A percentile compares a stretch with the other conserved stretches of the same genome.
These are phyloP conservation scores for Rousettus madagascariensis DNA, from an alignment of 2,797 vertebrate genomes.

Conservation along the genomic window DNA sequence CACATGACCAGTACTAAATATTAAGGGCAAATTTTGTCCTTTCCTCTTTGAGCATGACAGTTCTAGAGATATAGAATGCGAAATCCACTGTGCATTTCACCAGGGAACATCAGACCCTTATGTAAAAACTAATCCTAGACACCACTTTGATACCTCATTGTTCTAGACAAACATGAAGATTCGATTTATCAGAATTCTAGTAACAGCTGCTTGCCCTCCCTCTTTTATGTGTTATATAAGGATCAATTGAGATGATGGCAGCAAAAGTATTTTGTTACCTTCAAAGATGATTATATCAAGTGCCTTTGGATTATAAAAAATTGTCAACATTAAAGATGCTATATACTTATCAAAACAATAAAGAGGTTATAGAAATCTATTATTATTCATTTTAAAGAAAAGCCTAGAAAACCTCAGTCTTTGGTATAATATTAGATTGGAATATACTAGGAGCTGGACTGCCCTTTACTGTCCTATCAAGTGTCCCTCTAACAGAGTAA, in stretches of 20 bases:
- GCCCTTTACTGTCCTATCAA: not conserved
- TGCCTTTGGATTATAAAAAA: not conserved
- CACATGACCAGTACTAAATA: not conserved
- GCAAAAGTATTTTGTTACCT: not conserved
- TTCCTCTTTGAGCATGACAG: constrained; percentile 2
- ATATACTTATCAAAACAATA: not conserved
- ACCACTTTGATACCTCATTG: not conserved
- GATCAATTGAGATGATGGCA: not conserved
- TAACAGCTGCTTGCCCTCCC: not conserved
- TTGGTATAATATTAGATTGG: not conserved
- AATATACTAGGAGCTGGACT: not conserved
- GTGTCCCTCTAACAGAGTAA: not conserved
- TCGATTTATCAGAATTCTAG: not conserved
- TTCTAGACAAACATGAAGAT: not conserved
- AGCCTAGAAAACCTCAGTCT: not conserved
- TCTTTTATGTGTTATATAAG: not conserved
- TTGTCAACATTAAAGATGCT: not conserved
- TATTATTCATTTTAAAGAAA: not conserved
- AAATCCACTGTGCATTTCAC: not conserved
- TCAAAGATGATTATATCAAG: not conserved
- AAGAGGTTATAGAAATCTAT: not conserved
- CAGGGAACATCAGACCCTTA: not conserved
- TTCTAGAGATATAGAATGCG: not conserved
- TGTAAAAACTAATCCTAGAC: not conserved
- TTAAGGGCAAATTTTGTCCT: not conserved